Evolutionary conservation across 2,113 vertebrate genomes (phyloP), one percentile per base, ranked within the genome.

Genomic region (Cinclus cinclus): DNA sequence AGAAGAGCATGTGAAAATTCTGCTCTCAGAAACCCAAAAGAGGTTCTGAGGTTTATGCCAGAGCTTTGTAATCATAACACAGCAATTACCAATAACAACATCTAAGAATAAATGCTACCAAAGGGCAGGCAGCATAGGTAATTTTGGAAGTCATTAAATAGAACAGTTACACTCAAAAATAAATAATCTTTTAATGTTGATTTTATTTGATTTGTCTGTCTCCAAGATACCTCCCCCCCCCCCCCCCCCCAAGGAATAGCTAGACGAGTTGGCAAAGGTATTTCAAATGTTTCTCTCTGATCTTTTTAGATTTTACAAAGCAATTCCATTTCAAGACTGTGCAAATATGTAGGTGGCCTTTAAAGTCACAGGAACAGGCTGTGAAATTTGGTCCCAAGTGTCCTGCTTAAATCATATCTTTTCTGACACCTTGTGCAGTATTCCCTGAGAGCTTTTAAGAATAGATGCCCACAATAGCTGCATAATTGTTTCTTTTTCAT

Each of bases 1-100:
- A 75, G 76, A 68, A 81, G 83, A 87, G 73, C 69, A 64, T 95
- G 85, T 74, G 79, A 95, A 86, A 71, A 82, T 89, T 81, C 64
- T 83, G 68, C 68, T 79, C 53, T 78, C 53, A 56, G 77, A 91
- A 90, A 63, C 41, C 35, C 44, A 16, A 7, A 76, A 76, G 52
- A 53, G 28, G 39, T 89, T 31, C 55, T 68, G 69, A 91, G 44
- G 55, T 92, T 92, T 92, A 46, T 94, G 58, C 81, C 46, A 64
- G 44, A 87, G 69, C 69, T 89, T 84, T 91, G 65, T 89, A 94
- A 60, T 84, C 52, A 15, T 89, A 94, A 71, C 28, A 49, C 1
- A 3, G 68, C 46, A 83, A 78, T 93, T 90, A 81, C 42, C 47
- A 81, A 13, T 81, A 79, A 71, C 42, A 89, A 70, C 37, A 58